These are phyloP conservation scores for Eupeodes luniger DNA, from an alignment of 2,888 invertebrate genomes.

Conservation along the genomic window DNA sequence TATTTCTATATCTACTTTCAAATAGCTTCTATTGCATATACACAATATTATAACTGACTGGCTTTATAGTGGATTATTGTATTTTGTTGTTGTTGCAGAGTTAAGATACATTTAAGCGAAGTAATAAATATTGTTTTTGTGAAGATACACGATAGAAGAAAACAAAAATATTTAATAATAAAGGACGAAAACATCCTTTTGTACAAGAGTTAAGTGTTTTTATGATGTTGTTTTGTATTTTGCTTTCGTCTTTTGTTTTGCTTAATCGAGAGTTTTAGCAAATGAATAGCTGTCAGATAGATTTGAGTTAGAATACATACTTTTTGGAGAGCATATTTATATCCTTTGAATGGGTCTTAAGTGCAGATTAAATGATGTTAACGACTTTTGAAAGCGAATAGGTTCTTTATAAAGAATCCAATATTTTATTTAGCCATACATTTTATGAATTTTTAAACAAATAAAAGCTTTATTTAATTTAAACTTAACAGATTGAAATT, in stretches of 20 bases:
- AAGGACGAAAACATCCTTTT: slow-evolving; percentile 51
- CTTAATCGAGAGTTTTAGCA: slow-evolving; percentile 46
- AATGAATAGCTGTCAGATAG: slow-evolving; percentile 65
- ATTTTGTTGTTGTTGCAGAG: slow-evolving; percentile 7
- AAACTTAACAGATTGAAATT: too few species aligned
- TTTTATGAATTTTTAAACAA: too few species aligned
- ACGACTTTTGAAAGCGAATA: neutral
- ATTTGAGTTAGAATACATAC: slow-evolving; percentile 3
- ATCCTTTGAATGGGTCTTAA: slow-evolving; percentile 29
- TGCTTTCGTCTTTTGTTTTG: slow-evolving; percentile 46
- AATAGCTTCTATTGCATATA: neutral
- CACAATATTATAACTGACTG: neutral
- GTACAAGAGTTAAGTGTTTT: slow-evolving; percentile 13
- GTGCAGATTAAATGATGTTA: slow-evolving; percentile 38
- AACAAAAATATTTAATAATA: neutral
- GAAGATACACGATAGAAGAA: neutral
- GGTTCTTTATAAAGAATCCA: too few species aligned
- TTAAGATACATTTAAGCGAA: slow-evolving; percentile 64
- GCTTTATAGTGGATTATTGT: slow-evolving; percentile 69
- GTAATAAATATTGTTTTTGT: slow-evolving; percentile 70
- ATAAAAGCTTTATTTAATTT: too few species aligned
- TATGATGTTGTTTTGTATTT: slow-evolving; percentile 4
- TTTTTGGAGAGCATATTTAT: neutral
- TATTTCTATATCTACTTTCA: too few species aligned
- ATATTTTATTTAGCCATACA: too few species aligned